A percentile compares a stretch with the other conserved stretches of the same genome.
These are phyloP conservation scores for Pogoniulus pusillus DNA, from an alignment of 2,797 vertebrate species.

Conservation along the genomic window DNA sequence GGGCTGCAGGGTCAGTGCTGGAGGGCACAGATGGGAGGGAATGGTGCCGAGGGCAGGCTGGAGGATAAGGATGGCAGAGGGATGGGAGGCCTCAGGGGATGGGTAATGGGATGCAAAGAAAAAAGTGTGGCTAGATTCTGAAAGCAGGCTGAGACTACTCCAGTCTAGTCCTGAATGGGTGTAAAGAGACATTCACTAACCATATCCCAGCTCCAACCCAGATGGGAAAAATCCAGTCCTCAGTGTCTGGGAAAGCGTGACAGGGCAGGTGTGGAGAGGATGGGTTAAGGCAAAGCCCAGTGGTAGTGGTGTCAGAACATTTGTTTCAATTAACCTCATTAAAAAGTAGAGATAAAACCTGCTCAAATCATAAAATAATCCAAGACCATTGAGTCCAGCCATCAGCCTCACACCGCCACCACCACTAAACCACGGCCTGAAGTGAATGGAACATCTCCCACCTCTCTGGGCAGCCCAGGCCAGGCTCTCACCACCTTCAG, in stretches of 20 bases:
- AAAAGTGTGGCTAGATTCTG: neutral
- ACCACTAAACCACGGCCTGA: too few species aligned
- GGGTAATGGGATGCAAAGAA: neutral
- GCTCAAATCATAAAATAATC: neutral
- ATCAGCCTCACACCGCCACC: too few species aligned
- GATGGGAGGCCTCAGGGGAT: neutral
- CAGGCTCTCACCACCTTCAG: too few species aligned
- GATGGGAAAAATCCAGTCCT: neutral
- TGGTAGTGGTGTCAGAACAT: neutral
- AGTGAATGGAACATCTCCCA: too few species aligned
- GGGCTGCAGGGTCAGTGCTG: rapidly evolving
- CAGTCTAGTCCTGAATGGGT: neutral
- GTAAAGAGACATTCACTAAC: neutral
- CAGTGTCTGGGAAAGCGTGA: neutral
- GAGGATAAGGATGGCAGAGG: neutral
- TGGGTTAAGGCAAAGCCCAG: neutral
- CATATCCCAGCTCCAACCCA: neutral
- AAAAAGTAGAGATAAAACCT: neutral
- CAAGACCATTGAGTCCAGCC: too few species aligned
- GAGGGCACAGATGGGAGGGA: neutral
- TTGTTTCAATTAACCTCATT: neutral
- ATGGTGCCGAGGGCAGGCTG: neutral
- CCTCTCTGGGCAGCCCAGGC: too few species aligned
- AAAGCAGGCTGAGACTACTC: neutral
- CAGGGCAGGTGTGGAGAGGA: neutral